Conservation (phyloP, 1,140 invertebrate species). For the Drosophila tani region DNA sequence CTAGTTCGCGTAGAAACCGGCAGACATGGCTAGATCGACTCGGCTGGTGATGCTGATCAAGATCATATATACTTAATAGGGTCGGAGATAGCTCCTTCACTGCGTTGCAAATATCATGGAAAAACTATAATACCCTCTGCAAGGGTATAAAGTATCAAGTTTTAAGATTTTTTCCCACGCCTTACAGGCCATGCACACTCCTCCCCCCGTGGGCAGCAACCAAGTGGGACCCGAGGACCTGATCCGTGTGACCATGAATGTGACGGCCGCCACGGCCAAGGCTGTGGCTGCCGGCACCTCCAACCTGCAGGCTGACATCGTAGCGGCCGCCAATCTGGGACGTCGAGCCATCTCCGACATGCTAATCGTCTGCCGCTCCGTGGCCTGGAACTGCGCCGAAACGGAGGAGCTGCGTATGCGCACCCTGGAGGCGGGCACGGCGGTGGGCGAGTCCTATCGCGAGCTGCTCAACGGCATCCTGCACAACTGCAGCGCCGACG, state of each 20-base stretch:
- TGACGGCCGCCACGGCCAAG: conserved; percentile 97
- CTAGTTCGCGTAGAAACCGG: no score
- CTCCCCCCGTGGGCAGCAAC: conserved; percentile 86
- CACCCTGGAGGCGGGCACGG: conserved; percentile 92
- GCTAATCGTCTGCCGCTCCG: conserved; percentile 94
- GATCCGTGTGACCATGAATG: conserved; percentile 96
- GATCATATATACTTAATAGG: no score
- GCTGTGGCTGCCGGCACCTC: conserved; percentile 97
- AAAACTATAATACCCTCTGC: no score
- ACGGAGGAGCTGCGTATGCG: conserved; percentile 91
- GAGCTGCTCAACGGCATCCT: conserved; percentile 94
- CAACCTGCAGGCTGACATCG: conserved; percentile 97
- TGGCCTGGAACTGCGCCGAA: conserved; percentile 94
- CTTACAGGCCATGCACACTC: conserved; percentile 90
- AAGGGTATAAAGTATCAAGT: no score
- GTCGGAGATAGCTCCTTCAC: no score
- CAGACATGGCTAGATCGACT: no score
- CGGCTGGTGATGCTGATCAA: no score
- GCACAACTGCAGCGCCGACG: conserved; percentile 87
- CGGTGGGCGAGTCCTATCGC: conserved; percentile 94
- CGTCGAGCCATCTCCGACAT: conserved; percentile 98
- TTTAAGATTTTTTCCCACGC: no score
- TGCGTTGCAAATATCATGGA: no score
- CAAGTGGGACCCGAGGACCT: conserved; percentile 95
- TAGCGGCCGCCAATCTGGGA: conserved; percentile 98